Percentiles rank a stretch among this genome's conserved stretches.
phyloP scores from a whole-genome alignment of 2,888 invertebrate genomes.

The Thera obeliscata region DNA sequence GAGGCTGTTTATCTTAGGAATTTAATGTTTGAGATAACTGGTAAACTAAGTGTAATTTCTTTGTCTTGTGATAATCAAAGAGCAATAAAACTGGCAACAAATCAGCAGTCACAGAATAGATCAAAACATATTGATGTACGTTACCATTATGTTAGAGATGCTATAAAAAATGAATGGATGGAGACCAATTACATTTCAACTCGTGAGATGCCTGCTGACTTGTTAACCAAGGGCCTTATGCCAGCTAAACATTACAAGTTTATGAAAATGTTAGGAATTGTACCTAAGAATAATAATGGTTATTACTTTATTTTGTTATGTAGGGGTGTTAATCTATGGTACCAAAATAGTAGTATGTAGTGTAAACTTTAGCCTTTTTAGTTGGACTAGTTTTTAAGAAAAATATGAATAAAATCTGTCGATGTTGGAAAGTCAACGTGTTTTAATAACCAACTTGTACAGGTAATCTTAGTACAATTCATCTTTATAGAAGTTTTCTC shows the following conservation, averaged over 20 bases:
- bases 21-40: not conserved
- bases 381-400: no score
- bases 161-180: not conserved
- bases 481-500: no score
- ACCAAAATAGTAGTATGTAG: no score
- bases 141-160: constrained; percentile 1
- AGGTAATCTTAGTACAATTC: no score
- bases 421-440: not conserved
- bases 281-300: not conserved
- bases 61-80: constrained; percentile 3
- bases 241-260: constrained; percentile 1
- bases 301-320: not conserved
- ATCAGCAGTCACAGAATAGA: not conserved
- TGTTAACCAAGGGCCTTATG: constrained; percentile 4
- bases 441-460: not conserved
- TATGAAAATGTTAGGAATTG: not conserved
- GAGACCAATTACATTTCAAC: not conserved
- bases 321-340: not conserved
- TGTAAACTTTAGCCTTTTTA: no score
- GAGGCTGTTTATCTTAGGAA: constrained; percentile 1
- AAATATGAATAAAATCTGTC: no score
- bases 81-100: not conserved
- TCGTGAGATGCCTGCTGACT: constrained; percentile 7
- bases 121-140: constrained; percentile 5
- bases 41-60: not conserved